These are phyloP conservation scores for Entomobrya proxima DNA, from an alignment of 2,888 invertebrate genomes.

Conservation along the genomic window DNA sequence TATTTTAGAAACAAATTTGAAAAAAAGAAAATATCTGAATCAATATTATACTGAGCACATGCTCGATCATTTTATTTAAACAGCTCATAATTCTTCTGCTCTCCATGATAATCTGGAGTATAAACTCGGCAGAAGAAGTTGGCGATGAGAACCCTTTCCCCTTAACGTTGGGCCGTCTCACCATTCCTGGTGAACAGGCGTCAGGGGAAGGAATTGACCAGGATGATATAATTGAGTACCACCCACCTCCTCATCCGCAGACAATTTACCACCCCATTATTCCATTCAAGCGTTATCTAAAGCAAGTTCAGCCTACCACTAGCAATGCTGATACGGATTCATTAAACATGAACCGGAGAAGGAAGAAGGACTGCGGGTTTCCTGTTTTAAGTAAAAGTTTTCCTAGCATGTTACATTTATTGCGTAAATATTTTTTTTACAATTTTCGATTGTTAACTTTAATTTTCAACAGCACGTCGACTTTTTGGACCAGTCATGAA, in stretches of 20 bases:
- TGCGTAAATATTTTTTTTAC: background rate
- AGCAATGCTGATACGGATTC: background rate
- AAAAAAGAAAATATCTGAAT: too few species aligned
- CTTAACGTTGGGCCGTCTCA: background rate
- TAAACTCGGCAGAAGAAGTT: background rate
- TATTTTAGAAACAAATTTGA: background rate
- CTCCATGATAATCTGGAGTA: background rate
- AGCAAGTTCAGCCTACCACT: background rate
- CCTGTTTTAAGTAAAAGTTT: slow-evolving; percentile 36
- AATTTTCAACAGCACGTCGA: slow-evolving; percentile 16
- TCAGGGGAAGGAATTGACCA: background rate
- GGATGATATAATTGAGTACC: slow-evolving; percentile 7
- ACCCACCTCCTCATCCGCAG: background rate
- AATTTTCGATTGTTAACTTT: too few species aligned
- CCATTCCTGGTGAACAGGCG: background rate
- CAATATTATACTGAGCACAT: too few species aligned
- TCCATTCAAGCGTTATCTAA: background rate
- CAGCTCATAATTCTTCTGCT: background rate
- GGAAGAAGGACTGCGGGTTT: slow-evolving; percentile 46
- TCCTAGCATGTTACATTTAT: too few species aligned
- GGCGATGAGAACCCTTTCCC: background rate
- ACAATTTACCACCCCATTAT: background rate
- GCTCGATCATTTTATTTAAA: background rate
- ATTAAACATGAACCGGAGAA: background rate
- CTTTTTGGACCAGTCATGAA: slow-evolving; percentile 36